A percentile compares a stretch with the other conserved stretches of the same genome.
These are phyloP conservation scores for Egretta garzetta DNA, from an alignment of 2,113 vertebrate species.

Conservation along the genomic window DNA sequence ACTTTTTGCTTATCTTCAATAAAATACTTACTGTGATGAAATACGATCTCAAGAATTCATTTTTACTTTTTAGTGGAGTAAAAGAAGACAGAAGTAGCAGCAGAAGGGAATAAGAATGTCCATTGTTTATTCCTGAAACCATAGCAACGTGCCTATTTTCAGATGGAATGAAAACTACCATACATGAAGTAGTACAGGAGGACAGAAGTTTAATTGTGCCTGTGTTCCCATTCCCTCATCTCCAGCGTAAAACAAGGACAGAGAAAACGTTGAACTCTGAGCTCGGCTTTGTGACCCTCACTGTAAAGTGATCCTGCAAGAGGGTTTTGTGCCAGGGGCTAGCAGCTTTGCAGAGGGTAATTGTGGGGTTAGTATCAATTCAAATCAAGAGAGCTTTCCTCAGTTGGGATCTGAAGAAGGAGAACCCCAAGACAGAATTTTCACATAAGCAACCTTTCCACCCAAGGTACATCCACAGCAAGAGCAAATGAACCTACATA, in stretches of 20 bases:
- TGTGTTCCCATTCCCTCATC: fast-evolving
- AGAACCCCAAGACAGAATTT: not conserved
- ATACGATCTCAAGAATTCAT: not conserved
- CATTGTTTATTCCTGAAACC: not conserved
- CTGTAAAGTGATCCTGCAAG: not conserved
- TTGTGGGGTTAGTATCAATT: not conserved
- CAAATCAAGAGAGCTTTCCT: not conserved
- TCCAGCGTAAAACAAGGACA: not conserved
- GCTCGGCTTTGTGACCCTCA: not conserved
- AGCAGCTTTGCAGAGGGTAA: not conserved
- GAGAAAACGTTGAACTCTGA: not conserved
- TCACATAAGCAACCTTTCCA: not conserved
- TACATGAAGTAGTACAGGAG: not conserved
- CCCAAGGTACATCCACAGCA: not conserved
- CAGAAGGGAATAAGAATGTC: not conserved
- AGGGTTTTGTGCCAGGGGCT: not conserved
- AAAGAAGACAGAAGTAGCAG: not conserved
- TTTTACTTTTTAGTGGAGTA: not conserved
- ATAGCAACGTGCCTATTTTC: not conserved
- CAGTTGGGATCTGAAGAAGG: not conserved
- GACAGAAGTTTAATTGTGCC: not conserved
- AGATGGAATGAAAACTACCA: not conserved
- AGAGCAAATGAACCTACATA: not conserved
- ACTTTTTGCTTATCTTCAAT: not conserved
- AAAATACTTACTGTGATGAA: not conserved